Conservation (phyloP, 2,797 vertebrate genomes). For the Pantherophis alleghaniensis region DNA sequence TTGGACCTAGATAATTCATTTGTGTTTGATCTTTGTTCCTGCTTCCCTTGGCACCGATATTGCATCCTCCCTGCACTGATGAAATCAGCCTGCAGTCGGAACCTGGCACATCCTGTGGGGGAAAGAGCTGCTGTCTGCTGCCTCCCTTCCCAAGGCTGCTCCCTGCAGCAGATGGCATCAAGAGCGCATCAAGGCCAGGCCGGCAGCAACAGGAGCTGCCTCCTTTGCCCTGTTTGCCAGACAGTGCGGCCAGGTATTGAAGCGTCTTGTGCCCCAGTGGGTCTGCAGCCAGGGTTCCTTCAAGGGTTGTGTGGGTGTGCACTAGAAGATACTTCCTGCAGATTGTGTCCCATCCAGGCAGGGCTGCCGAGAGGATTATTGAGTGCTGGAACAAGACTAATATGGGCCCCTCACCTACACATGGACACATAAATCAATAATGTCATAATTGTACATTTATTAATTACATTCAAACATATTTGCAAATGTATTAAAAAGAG, state of each 20-base stretch:
- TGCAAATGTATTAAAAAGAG: no score
- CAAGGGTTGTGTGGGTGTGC: not conserved
- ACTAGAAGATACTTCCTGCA: not conserved
- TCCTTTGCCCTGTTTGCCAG: not conserved
- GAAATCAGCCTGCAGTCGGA: conserved; percentile 16
- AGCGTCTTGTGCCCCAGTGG: not conserved
- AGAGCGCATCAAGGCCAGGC: not conserved
- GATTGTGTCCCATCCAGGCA: not conserved
- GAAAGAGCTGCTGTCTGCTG: not conserved
- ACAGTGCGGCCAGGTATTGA: not conserved
- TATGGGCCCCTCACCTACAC: no score
- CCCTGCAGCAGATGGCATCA: not conserved
- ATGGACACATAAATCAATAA: no score
- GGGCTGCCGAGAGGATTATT: no score
- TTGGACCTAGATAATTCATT: conserved; percentile 13
- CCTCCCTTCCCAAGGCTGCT: not conserved
- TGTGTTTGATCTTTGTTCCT: conserved; percentile 46
- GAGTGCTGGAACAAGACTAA: no score
- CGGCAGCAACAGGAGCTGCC: not conserved
- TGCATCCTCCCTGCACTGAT: conserved; percentile 53
- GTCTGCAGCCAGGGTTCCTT: not conserved
- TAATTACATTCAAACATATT: no score
- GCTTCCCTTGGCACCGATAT: conserved; percentile 52
- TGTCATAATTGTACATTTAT: no score
- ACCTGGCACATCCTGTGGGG: not conserved